These are phyloP conservation scores for Platyrinchus mystaceus DNA, from an alignment of 2,797 vertebrate species.

Conservation along the genomic window DNA sequence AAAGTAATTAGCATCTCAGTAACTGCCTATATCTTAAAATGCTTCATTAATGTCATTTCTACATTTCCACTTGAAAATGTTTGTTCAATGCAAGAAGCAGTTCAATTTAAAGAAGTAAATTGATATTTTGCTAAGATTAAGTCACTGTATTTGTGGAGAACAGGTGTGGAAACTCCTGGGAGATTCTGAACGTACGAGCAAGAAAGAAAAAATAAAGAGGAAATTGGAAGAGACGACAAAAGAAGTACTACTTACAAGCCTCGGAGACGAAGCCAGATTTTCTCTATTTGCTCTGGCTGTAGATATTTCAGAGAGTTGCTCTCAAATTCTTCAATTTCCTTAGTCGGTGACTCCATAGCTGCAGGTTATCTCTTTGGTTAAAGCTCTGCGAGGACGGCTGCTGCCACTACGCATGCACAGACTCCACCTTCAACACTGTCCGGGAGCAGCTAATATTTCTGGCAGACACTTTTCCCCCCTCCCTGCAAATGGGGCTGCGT, in stretches of 20 bases:
- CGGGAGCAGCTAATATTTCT: constrained; percentile 22
- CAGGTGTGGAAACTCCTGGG: constrained; percentile 56
- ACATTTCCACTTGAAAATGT: neutral
- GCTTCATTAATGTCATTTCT: neutral
- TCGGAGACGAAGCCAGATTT: constrained; percentile 97
- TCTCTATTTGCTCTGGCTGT: constrained; percentile 97
- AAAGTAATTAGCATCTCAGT: neutral
- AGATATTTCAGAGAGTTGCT: constrained; percentile 96
- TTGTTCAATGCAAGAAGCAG: neutral
- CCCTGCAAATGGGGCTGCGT: neutral
- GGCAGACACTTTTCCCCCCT: neutral
- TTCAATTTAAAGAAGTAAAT: neutral
- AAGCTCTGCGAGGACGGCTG: constrained; percentile 24
- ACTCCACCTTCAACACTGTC: constrained; percentile 41
- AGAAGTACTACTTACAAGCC: constrained; percentile 90
- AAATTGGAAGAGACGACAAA: neutral
- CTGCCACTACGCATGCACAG: constrained; percentile 2
- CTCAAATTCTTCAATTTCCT: constrained; percentile 99
- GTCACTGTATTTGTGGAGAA: constrained; percentile 47
- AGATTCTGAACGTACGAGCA: neutral
- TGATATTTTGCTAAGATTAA: neutral
- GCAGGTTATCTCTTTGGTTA: constrained; percentile 47
- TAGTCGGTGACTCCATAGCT: constrained; percentile 96
- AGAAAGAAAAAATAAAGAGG: neutral
- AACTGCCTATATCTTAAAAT: neutral